Conservation (phyloP, 2,888 invertebrate genomes). For the Stegana nigrithorax region DNA sequence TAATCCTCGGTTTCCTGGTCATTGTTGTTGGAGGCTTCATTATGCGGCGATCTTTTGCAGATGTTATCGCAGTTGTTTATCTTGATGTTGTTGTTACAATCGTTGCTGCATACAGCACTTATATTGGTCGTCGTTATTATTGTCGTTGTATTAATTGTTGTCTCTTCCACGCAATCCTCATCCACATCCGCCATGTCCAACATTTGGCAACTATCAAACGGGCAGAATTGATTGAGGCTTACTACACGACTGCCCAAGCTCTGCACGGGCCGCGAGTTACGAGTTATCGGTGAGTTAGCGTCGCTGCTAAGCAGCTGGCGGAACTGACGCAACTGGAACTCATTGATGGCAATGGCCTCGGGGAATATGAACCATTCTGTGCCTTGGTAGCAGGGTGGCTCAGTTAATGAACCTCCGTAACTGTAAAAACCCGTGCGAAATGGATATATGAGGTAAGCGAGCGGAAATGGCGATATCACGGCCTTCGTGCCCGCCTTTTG, state of each 20-base stretch:
- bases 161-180: constrained; percentile 49
- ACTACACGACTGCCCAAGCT: constrained; percentile 53
- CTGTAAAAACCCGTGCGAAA: constrained; percentile 72
- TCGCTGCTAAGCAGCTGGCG: constrained; percentile 59
- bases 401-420: constrained; percentile 72
- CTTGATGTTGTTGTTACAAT: background rate
- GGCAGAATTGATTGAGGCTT: constrained; percentile 59
- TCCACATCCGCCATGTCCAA: constrained; percentile 31
- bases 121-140: constrained; percentile 40
- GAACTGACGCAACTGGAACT: constrained; percentile 68
- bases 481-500: constrained; percentile 66
- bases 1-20: background rate
- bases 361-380: constrained; percentile 74
- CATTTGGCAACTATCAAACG: constrained; percentile 44
- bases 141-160: constrained; percentile 47
- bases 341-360: constrained; percentile 71
- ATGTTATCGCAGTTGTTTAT: constrained; percentile 15
- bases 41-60: no score
- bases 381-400: constrained; percentile 73
- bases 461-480: constrained; percentile 71
- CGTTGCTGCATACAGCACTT: constrained; percentile 39
- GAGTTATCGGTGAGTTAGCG: constrained; percentile 54
- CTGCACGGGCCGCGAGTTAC: constrained; percentile 67
- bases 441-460: constrained; percentile 71
- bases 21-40: no score